phyloP scores from a whole-genome alignment of 1,140 invertebrate genomes.

The Rhagoletis pomonella region DNA sequence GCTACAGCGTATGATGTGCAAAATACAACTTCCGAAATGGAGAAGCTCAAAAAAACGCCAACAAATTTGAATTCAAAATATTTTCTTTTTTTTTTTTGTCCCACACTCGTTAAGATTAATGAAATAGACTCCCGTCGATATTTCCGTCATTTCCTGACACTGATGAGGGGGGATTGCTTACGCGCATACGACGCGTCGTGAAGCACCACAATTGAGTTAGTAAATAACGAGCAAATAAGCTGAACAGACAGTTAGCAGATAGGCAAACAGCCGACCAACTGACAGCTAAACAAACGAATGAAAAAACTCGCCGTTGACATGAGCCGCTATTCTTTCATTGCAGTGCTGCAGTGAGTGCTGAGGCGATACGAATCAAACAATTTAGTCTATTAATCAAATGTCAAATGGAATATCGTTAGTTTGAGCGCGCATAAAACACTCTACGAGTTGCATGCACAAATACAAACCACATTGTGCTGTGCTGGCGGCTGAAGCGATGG shows the following conservation, averaged over 20 bases:
- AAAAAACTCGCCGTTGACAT: background rate
- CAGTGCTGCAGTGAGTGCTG: background rate
- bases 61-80: background rate
- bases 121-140: background rate
- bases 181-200: background rate
- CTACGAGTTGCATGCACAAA: background rate
- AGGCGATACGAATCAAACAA: background rate
- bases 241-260: background rate
- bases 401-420: background rate
- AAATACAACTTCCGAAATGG: no score
- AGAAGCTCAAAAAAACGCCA: no score
- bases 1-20: no score
- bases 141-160: slow-evolving; percentile 21
- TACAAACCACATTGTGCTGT: no score
- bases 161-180: background rate
- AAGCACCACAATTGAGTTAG: background rate
- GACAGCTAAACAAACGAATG: slow-evolving; percentile 9
- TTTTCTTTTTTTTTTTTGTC: background rate
- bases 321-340: background rate
- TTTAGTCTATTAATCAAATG: background rate
- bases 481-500: no score
- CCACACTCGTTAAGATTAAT: slow-evolving; percentile 1
- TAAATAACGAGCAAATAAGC: background rate
- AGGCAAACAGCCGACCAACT: background rate
- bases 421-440: background rate